Base-by-base conservation (phyloP, 2,797 vertebrate species). In the Xiphophorus birchmanni region DNA sequence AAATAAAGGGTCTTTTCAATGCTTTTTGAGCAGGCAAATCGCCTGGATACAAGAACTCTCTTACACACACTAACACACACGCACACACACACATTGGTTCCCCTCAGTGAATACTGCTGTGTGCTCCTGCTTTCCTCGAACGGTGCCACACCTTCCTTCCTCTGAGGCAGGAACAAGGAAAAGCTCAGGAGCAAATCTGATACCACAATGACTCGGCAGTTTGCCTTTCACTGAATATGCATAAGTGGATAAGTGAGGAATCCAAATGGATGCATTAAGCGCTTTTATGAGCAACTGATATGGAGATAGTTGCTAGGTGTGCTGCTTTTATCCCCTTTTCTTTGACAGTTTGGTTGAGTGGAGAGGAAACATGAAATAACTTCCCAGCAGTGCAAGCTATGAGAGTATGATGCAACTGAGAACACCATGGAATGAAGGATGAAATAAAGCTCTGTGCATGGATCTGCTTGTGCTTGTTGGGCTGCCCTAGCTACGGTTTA, bases 141-240 rank as follows among this genome's bases (percentile, higher is more conserved):
- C 80, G 79, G 87, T 5, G 78, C 82, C 50, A 54, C 78, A 79
- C 80, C 71, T 83, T 74, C 65, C 63, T 82, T 82, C 63, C 74
- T 84, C 47, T 2, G 45, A 82, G 72, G 79, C 75, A 47, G 82
- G 23, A 78, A 83, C 75, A 65, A 29, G 45, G 82, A 85, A 79
- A 86, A 79, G 81, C 90, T 83, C 63, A 69, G 81, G 81, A 83
- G 87, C 78, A 67, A 92, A 92, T 17, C 67, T 42, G 89, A 92
- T 79, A 87, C 79, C 79, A 77, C 79, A 79, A 83, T 92, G 91
- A 94, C 93, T 90, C 80, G 0, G 89, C 93, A 89, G 80, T 92
- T 93, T 90, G 81, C 81, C 87, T 91, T 88, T 86, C 67, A 80
- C 83, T 86, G 81, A 90, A 91, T 90, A 88, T 89, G 85, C 88